Percentiles rank a stretch among this genome's conserved stretches.
Evolutionary conservation across 2,113 vertebrate genomes (phyloP).

Genomic region (Chlorocebus sabaeus): DNA sequence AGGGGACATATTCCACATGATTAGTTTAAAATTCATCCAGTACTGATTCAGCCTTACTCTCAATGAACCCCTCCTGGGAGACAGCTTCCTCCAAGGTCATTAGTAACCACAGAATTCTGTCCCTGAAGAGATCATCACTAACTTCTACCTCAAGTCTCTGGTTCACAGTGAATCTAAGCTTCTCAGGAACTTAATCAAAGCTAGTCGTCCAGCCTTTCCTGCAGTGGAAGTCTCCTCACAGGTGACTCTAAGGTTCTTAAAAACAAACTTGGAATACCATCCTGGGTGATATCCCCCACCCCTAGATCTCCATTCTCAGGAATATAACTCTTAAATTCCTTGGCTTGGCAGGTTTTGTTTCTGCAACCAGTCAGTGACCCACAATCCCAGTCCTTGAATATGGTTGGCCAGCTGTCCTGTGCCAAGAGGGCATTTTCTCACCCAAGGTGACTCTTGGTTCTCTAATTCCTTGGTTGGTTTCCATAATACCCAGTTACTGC

Average conservation of each 20-base stretch:
- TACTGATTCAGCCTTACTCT: neutral
- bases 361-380: neutral
- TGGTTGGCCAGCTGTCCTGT: neutral
- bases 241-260: neutral
- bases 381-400: neutral
- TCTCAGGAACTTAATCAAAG: neutral
- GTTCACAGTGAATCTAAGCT: neutral
- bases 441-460: neutral
- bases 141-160: neutral
- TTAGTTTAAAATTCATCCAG: neutral
- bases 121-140: neutral
- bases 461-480: neutral
- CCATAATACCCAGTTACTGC: neutral
- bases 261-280: neutral
- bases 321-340: neutral
- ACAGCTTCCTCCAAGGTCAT: neutral
- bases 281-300: neutral
- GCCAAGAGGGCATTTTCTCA: neutral
- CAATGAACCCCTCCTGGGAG: neutral
- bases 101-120: neutral
- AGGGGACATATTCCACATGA: neutral
- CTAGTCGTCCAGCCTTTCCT: neutral
- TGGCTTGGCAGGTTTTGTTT: neutral
- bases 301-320: neutral
- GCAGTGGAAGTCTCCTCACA: neutral